Conservation (phyloP, 2,113 vertebrate genomes). For the Heptranchias perlo region DNA sequence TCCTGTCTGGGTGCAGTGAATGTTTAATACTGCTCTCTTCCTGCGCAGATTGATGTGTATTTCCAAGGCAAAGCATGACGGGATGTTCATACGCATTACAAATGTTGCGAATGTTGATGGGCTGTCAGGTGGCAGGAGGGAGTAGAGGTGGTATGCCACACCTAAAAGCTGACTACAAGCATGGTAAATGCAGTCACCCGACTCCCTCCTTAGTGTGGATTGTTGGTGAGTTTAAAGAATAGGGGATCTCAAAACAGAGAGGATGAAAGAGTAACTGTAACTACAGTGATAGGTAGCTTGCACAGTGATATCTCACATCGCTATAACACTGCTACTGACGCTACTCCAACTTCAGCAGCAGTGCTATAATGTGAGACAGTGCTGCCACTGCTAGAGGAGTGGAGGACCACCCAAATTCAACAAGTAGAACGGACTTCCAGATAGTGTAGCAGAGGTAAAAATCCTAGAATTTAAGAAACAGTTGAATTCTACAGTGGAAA, state of each 20-base stretch:
- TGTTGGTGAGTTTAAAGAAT: background rate
- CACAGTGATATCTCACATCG: background rate
- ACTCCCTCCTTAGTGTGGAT: background rate
- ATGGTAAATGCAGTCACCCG: background rate
- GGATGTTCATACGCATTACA: background rate
- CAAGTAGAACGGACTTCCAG: too few relatives aligned
- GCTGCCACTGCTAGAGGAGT: background rate
- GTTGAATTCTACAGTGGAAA: background rate
- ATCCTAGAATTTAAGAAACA: background rate
- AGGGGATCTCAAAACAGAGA: background rate
- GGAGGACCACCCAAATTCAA: background rate
- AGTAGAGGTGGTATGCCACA: background rate
- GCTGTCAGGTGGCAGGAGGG: background rate
- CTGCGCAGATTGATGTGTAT: background rate
- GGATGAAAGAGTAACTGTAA: background rate
- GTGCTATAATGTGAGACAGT: background rate
- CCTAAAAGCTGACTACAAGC: background rate
- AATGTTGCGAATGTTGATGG: background rate
- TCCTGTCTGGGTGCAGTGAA: constrained; percentile 2
- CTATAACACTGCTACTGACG: background rate
- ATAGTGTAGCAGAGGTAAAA: background rate
- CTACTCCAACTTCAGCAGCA: background rate
- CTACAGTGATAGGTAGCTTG: too few relatives aligned
- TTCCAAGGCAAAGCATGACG: background rate
- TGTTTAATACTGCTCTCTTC: background rate